A percentile compares a stretch with the other conserved stretches of the same genome.
These are phyloP conservation scores for Monochamus saltuarius DNA, from an alignment of 1,140 invertebrate genomes.

Conservation along the genomic window DNA sequence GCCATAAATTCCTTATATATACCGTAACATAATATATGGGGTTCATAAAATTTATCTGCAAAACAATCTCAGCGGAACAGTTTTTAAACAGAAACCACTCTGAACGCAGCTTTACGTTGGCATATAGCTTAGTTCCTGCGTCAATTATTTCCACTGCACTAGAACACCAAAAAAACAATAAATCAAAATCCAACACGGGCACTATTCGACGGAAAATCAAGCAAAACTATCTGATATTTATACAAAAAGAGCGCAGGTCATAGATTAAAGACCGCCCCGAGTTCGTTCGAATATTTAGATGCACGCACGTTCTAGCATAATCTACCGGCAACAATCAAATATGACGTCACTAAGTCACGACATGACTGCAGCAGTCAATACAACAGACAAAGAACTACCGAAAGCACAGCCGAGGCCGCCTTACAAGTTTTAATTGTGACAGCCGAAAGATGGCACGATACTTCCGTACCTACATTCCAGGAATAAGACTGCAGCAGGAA, in stretches of 20 bases:
- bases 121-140: no score
- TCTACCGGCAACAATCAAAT: slow-evolving; percentile 36
- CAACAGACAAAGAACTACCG: slow-evolving; percentile 8
- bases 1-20: no score
- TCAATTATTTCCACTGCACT: no score
- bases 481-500: background rate
- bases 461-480: background rate
- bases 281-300: slow-evolving; percentile 32
- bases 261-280: slow-evolving; percentile 28
- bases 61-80: no score
- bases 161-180: slow-evolving; percentile 5
- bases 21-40: no score
- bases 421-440: background rate
- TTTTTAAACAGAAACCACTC: no score
- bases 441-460: background rate
- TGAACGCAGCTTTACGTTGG: no score
- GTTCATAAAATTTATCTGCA: no score
- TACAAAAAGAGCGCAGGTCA: slow-evolving; percentile 31
- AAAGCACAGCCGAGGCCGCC: background rate
- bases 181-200: slow-evolving; percentile 16
- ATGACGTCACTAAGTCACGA: slow-evolving; percentile 43
- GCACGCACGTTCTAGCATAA: slow-evolving; percentile 36
- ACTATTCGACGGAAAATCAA: slow-evolving; percentile 16
- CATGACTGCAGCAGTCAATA: slow-evolving; percentile 37
- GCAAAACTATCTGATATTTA: slow-evolving; percentile 1